These are phyloP conservation scores for Coenonympha arcania DNA, from an alignment of 2,888 invertebrate genomes.

Conservation along the genomic window DNA sequence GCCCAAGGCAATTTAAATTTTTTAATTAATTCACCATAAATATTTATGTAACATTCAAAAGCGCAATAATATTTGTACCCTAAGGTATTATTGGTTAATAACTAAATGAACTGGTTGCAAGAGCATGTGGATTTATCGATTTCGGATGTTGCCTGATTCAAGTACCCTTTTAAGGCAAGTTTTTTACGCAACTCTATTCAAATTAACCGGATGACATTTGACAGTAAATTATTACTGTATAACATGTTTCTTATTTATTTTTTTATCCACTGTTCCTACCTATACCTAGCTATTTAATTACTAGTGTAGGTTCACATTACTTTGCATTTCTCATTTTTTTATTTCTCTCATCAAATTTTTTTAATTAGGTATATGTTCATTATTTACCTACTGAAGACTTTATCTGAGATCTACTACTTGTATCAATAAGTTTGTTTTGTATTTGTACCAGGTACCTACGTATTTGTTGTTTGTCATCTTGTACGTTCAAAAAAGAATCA, in stretches of 20 bases:
- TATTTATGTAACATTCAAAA: too few species aligned
- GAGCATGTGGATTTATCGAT: slow-evolving; percentile 37
- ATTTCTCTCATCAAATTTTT: not conserved
- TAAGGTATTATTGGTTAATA: not conserved
- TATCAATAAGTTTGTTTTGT: not conserved
- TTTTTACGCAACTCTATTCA: slow-evolving; percentile 34
- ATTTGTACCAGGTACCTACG: too few species aligned
- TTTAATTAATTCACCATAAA: too few species aligned
- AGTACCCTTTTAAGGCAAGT: slow-evolving; percentile 19
- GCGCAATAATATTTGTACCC: not conserved
- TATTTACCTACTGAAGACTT: not conserved
- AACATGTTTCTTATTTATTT: not conserved
- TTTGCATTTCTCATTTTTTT: too few species aligned
- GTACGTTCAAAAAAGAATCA: not conserved
- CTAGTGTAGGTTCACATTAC: too few species aligned
- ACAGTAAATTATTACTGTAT: slow-evolving; percentile 28
- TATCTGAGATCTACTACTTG: not conserved
- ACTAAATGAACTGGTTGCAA: slow-evolving; percentile 15
- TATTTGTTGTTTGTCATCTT: too few species aligned
- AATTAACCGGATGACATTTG: slow-evolving; percentile 44
- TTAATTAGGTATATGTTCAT: too few species aligned
- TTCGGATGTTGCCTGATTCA: slow-evolving; percentile 46
- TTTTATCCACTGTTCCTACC: too few species aligned
- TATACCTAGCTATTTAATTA: too few species aligned
- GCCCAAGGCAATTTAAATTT: too few species aligned